These are phyloP conservation scores for Erebia aethiops DNA, from an alignment of 2,888 invertebrate genomes.

Conservation along the genomic window DNA sequence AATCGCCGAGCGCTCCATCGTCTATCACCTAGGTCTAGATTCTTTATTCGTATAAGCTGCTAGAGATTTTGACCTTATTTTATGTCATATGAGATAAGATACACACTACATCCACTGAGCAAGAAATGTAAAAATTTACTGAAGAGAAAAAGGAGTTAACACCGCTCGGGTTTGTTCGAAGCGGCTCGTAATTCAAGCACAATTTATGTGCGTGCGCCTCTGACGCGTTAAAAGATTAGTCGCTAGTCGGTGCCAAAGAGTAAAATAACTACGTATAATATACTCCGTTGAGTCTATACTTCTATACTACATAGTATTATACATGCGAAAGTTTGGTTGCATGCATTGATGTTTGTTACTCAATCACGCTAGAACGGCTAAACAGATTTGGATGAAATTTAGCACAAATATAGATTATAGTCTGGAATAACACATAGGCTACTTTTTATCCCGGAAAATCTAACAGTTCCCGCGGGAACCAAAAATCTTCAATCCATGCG, in stretches of 20 bases:
- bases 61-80: constrained; percentile 5
- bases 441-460: no score
- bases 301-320: no score
- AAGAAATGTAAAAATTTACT: constrained; percentile 66
- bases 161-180: constrained; percentile 60
- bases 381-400: no score
- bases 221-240: constrained; percentile 79
- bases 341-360: no score
- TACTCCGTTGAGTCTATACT: no score
- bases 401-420: no score
- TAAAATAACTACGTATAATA: constrained; percentile 37
- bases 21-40: background rate
- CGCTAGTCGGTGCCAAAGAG: constrained; percentile 56
- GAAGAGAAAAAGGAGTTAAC: constrained; percentile 53
- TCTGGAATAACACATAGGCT: no score
- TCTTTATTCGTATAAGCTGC: background rate
- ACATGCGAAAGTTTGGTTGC: no score
- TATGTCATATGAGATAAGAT: constrained; percentile 9
- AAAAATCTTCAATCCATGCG: no score
- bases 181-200: constrained; percentile 66
- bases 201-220: constrained; percentile 80
- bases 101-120: constrained; percentile 22
- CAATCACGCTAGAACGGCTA: no score
- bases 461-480: no score
- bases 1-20: background rate